phyloP scores from a whole-genome alignment of 2,797 vertebrate genomes.

The Sebastes baramenuke region DNA sequence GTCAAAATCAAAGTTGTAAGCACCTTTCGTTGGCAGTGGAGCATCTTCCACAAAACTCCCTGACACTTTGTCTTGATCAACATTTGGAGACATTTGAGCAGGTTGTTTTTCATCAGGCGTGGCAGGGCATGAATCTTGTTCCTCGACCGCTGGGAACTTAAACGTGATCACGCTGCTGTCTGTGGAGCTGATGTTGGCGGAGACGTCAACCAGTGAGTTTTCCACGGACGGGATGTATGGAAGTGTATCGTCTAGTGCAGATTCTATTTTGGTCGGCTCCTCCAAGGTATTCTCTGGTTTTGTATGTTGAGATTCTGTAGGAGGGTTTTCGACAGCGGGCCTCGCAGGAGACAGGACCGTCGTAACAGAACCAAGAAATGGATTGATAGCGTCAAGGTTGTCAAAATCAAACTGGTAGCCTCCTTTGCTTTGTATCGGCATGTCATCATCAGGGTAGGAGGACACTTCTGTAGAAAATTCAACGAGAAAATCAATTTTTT shows the following conservation, averaged over 20 bases:
- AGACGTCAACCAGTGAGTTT: slow-evolving; percentile 73
- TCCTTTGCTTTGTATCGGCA: slow-evolving; percentile 82
- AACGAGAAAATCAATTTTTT: background rate
- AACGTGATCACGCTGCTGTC: slow-evolving; percentile 79
- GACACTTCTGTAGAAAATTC: slow-evolving; percentile 42
- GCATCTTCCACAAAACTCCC: slow-evolving; percentile 59
- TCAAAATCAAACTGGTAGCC: slow-evolving; percentile 82
- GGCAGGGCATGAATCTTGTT: slow-evolving; percentile 13
- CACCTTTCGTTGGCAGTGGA: slow-evolving; percentile 52
- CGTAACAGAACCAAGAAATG: slow-evolving; percentile 69
- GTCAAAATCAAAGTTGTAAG: slow-evolving; percentile 73
- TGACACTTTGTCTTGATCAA: background rate
- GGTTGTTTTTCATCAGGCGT: slow-evolving; percentile 42
- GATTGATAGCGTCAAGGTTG: slow-evolving; percentile 71
- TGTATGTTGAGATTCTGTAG: background rate
- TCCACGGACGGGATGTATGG: slow-evolving; percentile 75
- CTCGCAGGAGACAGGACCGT: slow-evolving; percentile 63
- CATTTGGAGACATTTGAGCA: background rate
- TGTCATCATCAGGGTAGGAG: slow-evolving; percentile 76
- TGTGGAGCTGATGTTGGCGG: slow-evolving; percentile 62
- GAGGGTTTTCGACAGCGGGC: slow-evolving; percentile 17
- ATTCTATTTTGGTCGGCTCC: slow-evolving; percentile 41
- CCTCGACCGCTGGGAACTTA: background rate
- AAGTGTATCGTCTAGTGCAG: slow-evolving; percentile 77
- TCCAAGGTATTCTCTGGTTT: slow-evolving; percentile 12